A percentile compares a stretch with the other conserved stretches of the same genome.
These are phyloP conservation scores for Hystrix cristata DNA, from an alignment of 2,113 vertebrate genomes.

Conservation along the genomic window DNA sequence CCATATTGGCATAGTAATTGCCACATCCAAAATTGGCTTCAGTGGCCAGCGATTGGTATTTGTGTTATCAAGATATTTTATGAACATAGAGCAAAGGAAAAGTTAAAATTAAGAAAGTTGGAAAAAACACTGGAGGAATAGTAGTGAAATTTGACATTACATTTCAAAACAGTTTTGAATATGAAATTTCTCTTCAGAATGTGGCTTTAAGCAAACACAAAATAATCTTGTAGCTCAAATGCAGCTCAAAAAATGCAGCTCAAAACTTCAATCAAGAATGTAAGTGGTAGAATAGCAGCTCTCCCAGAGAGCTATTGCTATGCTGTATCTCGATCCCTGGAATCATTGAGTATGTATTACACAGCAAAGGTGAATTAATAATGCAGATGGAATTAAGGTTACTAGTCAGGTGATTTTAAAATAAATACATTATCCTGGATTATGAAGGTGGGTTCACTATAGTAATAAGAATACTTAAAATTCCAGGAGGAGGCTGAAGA, in stretches of 20 bases:
- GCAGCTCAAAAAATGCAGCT: neutral
- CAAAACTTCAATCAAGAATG: conserved; percentile 13
- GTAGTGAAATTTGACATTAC: conserved; percentile 31
- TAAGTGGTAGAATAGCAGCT: neutral
- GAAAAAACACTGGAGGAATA: conserved; percentile 26
- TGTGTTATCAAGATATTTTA: neutral
- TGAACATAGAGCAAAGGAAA: neutral
- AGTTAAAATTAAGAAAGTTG: neutral
- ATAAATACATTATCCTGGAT: neutral
- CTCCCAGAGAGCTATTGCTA: neutral
- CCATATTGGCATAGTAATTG: conserved; percentile 7
- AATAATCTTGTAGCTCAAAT: conserved; percentile 4
- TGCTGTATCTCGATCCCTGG: neutral
- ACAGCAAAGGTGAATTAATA: neutral
- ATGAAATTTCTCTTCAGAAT: conserved; percentile 53
- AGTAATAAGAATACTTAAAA: neutral
- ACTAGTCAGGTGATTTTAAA: neutral
- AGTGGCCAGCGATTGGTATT: neutral
- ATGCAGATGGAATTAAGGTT: neutral
- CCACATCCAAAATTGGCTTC: neutral
- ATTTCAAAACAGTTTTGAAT: conserved; percentile 47
- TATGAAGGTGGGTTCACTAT: neutral
- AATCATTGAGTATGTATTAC: neutral
- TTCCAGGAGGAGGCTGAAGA: neutral
- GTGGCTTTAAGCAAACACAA: conserved; percentile 33